Evolutionary conservation across 2,888 invertebrate genomes (phyloP), one percentile per base, ranked within the genome.

Genomic region (Ariolimax columbianus): DNA sequence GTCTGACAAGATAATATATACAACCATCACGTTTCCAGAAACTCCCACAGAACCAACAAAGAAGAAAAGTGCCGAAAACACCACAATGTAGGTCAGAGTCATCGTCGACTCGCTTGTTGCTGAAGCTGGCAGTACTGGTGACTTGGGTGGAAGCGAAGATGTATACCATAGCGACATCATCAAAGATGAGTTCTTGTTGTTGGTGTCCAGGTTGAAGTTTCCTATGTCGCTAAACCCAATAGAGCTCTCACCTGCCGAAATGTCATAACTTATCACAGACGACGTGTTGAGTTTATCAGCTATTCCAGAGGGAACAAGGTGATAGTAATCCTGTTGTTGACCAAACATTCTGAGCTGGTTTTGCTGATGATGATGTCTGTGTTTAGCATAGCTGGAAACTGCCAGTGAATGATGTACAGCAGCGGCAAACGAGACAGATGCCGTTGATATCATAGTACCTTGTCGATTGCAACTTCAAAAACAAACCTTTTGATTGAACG

Each of bases 11-110:
- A 94, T 92, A 30, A 93, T 92, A 86, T 92, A 93, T 23, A 94
- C 92, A 47, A 94, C 93, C 80, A 94, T 86, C 0, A 89, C 83
- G 88, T 94, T 94, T 0, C 94, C 94, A 0, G 91, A 86, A n/a
- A 94, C 89, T 0, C 94, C 94, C 14, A 93, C 89, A 0, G 91
- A 77, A 7, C 93, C 94, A 40, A 85, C 77, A 23, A 81, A 19
- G 63, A 85, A 85, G 68, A 85, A 85, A 1, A 85, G 66, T 11
- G 81, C 59, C 38, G 85, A 81, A 72, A 81, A 81, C 0, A 66
- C 73, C 23, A 81, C 70, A 26, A 85, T 85, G 40, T 75, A 85
- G 51, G 66, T 33, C 30, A 66, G 66, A 38, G 85, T 79, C 43
- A 79, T 70, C 9, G 55, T 19, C 0, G 70, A 33, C 0, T 77